These are phyloP conservation scores for Microvelia longipes DNA, from an alignment of 1,140 invertebrate genomes.

Conservation along the genomic window DNA sequence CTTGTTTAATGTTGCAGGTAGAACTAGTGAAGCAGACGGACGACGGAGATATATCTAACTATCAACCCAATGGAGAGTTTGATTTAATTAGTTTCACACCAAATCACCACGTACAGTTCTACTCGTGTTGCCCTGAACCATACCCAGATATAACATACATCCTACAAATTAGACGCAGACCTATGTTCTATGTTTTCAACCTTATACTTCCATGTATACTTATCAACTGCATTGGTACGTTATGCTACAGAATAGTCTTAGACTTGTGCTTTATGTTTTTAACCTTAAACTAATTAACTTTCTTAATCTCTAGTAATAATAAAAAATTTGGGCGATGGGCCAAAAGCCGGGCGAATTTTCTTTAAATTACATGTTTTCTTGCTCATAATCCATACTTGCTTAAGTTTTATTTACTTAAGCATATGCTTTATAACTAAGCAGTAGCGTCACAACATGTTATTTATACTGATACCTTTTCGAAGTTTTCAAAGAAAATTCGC, in stretches of 20 bases:
- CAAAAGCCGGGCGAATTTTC: too few relatives aligned
- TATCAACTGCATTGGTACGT: constrained; percentile 66
- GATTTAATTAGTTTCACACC: constrained; percentile 58
- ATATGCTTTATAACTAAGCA: too few relatives aligned
- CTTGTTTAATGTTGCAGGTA: constrained; percentile 35
- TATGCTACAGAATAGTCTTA: constrained; percentile 6
- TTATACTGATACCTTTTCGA: too few relatives aligned
- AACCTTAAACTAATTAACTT: background rate
- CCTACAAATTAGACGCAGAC: constrained; percentile 55
- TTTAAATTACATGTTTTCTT: too few relatives aligned
- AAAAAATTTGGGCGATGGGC: too few relatives aligned
- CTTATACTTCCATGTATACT: constrained; percentile 77
- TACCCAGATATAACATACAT: constrained; percentile 50
- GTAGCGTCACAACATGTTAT: too few relatives aligned
- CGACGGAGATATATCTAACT: constrained; percentile 57
- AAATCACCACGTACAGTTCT: constrained; percentile 49
- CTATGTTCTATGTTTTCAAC: constrained; percentile 85
- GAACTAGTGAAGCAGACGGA: constrained; percentile 53
- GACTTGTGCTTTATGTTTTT: background rate
- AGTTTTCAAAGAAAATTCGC: too few relatives aligned
- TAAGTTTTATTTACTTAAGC: too few relatives aligned
- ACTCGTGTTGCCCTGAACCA: constrained; percentile 50
- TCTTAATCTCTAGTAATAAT: too few relatives aligned
- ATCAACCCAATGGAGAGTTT: constrained; percentile 64
- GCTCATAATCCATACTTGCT: too few relatives aligned